A percentile compares a stretch with the other conserved stretches of the same genome.
These are phyloP conservation scores for Atta colombica DNA, from an alignment of 1,140 invertebrate genomes.

Conservation along the genomic window DNA sequence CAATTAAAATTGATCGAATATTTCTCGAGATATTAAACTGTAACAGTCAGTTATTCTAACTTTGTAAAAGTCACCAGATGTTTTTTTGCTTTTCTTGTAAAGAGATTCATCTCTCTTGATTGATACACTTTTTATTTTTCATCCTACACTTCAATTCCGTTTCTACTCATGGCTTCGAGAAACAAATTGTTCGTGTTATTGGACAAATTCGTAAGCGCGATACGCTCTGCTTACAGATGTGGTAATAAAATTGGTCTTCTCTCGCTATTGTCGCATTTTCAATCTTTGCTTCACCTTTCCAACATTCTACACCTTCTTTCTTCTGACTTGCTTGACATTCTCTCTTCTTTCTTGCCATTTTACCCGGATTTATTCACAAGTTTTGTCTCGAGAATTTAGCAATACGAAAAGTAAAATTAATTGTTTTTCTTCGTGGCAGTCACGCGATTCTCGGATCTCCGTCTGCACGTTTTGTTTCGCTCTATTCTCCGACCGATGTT, in stretches of 20 bases:
- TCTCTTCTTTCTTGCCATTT: background rate
- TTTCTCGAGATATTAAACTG: background rate
- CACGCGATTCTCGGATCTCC: background rate
- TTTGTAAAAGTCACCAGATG: slow-evolving; percentile 7
- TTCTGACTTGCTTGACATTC: background rate
- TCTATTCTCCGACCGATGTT: background rate
- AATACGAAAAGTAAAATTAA: slow-evolving; percentile 56
- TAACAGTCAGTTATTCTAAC: background rate
- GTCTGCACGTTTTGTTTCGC: background rate
- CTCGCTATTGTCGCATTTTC: slow-evolving; percentile 16
- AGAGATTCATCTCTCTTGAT: slow-evolving; percentile 34
- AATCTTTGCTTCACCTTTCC: slow-evolving; percentile 18
- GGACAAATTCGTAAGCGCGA: slow-evolving; percentile 68
- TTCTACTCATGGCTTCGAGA: slow-evolving; percentile 17
- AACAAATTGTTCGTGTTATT: slow-evolving; percentile 75
- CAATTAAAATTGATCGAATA: too few species aligned
- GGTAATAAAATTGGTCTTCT: slow-evolving; percentile 73
- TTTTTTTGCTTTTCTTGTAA: background rate
- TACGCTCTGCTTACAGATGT: slow-evolving; percentile 64
- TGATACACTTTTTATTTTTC: slow-evolving; percentile 32
- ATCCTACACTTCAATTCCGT: slow-evolving; percentile 32
- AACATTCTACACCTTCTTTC: background rate
- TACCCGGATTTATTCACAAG: background rate
- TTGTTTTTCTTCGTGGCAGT: slow-evolving; percentile 51
- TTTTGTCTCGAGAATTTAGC: slow-evolving; percentile 28